Evolutionary conservation across 35 echinoderm and acorn worm species (phyloP).

Genomic region (Heliocidaris tuberculata): DNA sequence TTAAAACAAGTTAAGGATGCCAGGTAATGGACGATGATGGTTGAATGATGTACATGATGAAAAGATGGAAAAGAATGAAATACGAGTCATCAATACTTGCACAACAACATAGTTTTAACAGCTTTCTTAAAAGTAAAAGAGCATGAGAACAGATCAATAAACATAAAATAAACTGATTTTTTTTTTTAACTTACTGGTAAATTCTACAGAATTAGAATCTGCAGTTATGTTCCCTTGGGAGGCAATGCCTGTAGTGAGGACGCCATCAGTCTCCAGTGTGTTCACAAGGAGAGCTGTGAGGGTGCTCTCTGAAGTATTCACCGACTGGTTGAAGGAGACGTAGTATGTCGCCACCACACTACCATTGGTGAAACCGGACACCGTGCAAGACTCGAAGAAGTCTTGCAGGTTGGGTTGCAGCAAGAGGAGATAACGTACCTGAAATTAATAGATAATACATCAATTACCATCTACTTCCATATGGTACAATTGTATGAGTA

Average conservation of each 20-base stretch:
- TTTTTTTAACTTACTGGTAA: background rate
- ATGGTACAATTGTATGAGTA: too few species aligned
- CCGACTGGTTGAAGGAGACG: background rate
- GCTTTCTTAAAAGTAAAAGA: too few species aligned
- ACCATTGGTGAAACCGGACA: slow-evolving; percentile 35
- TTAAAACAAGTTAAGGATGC: too few species aligned
- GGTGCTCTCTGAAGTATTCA: background rate
- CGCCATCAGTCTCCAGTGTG: background rate
- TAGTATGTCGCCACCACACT: slow-evolving; percentile 7
- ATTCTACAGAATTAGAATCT: background rate
- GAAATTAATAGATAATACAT: background rate
- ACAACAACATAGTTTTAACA: too few species aligned
- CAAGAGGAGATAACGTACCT: slow-evolving; percentile 48
- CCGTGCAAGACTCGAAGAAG: slow-evolving; percentile 36
- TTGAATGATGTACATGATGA: too few species aligned
- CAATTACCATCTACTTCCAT: too few species aligned
- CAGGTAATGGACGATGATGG: too few species aligned
- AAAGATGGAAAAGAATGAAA: too few species aligned
- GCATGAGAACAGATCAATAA: too few species aligned
- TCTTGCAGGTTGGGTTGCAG: slow-evolving; percentile 46
- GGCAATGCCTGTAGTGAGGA: slow-evolving; percentile 14
- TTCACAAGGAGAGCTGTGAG: background rate
- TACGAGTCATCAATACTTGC: too few species aligned
- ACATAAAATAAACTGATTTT: too few species aligned
- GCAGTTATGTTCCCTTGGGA: slow-evolving; percentile 21